These are phyloP conservation scores for Mya arenaria DNA, from an alignment of 1,140 invertebrate species.

Conservation along the genomic window DNA sequence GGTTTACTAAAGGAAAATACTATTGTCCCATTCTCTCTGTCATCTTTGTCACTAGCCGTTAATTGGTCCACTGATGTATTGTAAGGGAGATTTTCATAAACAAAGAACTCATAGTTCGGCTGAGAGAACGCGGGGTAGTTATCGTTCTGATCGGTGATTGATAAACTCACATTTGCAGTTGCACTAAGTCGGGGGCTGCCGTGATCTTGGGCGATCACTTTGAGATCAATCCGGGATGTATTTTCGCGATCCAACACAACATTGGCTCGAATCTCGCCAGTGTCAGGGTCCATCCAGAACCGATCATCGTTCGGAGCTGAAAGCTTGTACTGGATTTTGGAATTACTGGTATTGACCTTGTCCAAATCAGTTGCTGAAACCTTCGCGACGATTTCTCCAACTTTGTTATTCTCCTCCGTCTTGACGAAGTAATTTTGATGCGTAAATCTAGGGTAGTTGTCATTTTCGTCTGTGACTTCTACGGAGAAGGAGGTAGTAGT, in stretches of 20 bases:
- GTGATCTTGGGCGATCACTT: slow-evolving; percentile 84
- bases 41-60: slow-evolving; percentile 94
- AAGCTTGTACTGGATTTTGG: slow-evolving; percentile 60
- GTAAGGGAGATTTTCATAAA: slow-evolving; percentile 87
- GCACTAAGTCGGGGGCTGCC: slow-evolving; percentile 90
- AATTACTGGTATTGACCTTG: slow-evolving; percentile 81
- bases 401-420: slow-evolving; percentile 70
- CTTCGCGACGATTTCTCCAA: slow-evolving; percentile 63
- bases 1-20: slow-evolving; percentile 84
- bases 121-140: slow-evolving; percentile 68
- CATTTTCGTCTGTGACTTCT: slow-evolving; percentile 94
- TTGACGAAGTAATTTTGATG: slow-evolving; percentile 52
- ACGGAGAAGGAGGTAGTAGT: slow-evolving; percentile 89
- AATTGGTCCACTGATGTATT: slow-evolving; percentile 92
- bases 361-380: slow-evolving; percentile 65
- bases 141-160: slow-evolving; percentile 87
- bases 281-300: slow-evolving; percentile 92
- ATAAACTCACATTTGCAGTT: slow-evolving; percentile 63
- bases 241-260: slow-evolving; percentile 85
- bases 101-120: slow-evolving; percentile 68
- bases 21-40: slow-evolving; percentile 92
- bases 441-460: slow-evolving; percentile 91
- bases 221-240: slow-evolving; percentile 58
- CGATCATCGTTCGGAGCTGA: slow-evolving; percentile 22
- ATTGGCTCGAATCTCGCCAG: slow-evolving; percentile 92